A percentile compares a stretch with the other conserved stretches of the same genome.
phyloP scores from a whole-genome alignment of 2,888 invertebrate species.

The Phengaris arion region DNA sequence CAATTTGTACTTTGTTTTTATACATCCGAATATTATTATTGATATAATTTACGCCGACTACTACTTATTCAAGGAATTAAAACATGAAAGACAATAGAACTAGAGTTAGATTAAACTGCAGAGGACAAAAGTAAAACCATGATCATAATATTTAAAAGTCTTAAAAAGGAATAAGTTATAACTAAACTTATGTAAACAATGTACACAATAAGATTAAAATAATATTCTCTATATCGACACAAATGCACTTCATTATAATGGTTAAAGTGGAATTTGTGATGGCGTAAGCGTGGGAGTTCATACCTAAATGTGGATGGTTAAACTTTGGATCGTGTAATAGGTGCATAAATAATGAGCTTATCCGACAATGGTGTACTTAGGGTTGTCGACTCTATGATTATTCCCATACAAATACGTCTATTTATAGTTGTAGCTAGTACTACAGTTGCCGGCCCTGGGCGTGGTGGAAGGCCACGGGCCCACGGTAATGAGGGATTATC shows the following conservation, averaged over 20 bases:
- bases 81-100: neutral
- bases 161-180: neutral
- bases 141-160: neutral
- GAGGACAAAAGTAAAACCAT: neutral
- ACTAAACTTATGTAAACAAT: neutral
- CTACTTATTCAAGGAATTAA: too few species aligned
- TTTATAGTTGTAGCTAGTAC: neutral
- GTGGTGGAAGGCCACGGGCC: constrained; percentile 36
- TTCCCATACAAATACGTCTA: neutral
- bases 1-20: too few species aligned
- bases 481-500: constrained; percentile 45
- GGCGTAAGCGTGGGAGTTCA: constrained; percentile 39
- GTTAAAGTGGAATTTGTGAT: constrained; percentile 35
- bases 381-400: neutral
- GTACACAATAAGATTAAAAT: constrained; percentile 2
- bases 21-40: too few species aligned
- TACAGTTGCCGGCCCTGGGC: constrained; percentile 8
- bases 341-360: constrained; percentile 44
- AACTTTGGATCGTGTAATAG: constrained; percentile 41
- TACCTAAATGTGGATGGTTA: constrained; percentile 40
- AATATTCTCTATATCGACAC: constrained; percentile 3
- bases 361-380: constrained; percentile 38
- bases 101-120: neutral
- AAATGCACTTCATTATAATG: neutral
- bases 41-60: too few species aligned